Conservation (phyloP, 2,888 invertebrate species). For the Drosophila fulvimacula region DNA sequence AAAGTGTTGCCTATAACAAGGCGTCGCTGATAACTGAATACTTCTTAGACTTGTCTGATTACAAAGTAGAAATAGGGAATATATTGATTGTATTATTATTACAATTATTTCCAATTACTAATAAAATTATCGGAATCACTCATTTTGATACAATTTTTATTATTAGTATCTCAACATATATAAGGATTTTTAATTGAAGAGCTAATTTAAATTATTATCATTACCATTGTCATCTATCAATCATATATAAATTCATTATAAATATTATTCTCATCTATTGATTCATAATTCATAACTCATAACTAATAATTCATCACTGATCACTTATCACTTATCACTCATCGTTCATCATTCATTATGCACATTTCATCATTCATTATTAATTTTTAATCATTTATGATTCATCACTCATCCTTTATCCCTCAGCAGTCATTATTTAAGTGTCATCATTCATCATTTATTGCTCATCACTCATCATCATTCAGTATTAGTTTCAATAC, state of each 20-base stretch:
- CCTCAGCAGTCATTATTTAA: not conserved
- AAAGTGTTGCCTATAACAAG: conserved; percentile 6
- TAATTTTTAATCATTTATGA: not conserved
- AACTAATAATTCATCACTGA: not conserved
- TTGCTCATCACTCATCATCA: not conserved
- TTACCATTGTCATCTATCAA: not conserved
- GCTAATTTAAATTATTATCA: not conserved
- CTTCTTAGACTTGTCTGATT: not conserved
- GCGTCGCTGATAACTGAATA: not conserved
- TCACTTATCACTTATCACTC: not conserved
- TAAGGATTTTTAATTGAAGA: too few relatives aligned
- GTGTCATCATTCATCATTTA: not conserved
- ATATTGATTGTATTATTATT: not conserved
- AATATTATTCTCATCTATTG: not conserved
- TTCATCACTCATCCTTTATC: not conserved
- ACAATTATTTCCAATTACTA: not conserved
- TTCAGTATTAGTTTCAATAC: not conserved
- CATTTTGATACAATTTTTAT: too few relatives aligned
- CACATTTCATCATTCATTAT: not conserved
- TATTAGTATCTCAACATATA: too few relatives aligned
- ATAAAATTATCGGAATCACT: too few relatives aligned
- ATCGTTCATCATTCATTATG: not conserved
- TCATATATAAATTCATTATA: not conserved
- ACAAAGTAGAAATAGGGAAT: too few relatives aligned
- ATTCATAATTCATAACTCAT: not conserved